Evolutionary conservation across 1,140 invertebrate species (phyloP).

Genomic region (Zaprionus gabonicus): DNA sequence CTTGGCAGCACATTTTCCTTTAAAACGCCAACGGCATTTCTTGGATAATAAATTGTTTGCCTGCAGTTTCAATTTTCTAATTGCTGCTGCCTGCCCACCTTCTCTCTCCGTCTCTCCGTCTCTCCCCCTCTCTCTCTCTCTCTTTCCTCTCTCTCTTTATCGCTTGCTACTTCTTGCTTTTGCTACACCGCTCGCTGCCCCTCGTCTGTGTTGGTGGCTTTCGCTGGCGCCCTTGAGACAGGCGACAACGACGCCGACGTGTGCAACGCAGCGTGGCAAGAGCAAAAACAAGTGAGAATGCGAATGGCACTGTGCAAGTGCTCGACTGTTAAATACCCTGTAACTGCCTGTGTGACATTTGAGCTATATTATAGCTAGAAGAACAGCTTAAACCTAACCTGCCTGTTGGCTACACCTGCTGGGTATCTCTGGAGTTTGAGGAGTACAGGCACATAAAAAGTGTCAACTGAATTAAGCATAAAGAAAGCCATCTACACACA

Average conservation of each 20-base stretch:
- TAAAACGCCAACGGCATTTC: background rate
- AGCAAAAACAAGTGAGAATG: background rate
- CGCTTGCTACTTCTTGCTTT: background rate
- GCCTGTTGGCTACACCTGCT: background rate
- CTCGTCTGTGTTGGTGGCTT: constrained; percentile 4
- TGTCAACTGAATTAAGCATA: constrained; percentile 2
- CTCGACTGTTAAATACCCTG: background rate
- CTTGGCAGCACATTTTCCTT: background rate
- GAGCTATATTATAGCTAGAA: no score
- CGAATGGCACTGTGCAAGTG: background rate
- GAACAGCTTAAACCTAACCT: background rate
- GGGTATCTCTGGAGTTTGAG: background rate
- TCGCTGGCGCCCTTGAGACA: constrained; percentile 49
- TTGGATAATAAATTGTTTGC: constrained; percentile 16
- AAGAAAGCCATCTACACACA: constrained; percentile 12
- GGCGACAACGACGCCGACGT: constrained; percentile 31
- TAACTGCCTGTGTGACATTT: no score
- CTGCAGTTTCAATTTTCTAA: constrained; percentile 21
- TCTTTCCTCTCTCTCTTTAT: background rate
- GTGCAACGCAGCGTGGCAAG: constrained; percentile 24
- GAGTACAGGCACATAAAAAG: background rate
- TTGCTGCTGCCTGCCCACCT: background rate
- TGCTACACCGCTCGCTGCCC: background rate
- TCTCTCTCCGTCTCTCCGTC: background rate
- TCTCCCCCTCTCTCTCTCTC: background rate